Evolutionary conservation across 1,140 invertebrate genomes (phyloP), one percentile per base, ranked within the genome.

Genomic region (Whitmania pigra): DNA sequence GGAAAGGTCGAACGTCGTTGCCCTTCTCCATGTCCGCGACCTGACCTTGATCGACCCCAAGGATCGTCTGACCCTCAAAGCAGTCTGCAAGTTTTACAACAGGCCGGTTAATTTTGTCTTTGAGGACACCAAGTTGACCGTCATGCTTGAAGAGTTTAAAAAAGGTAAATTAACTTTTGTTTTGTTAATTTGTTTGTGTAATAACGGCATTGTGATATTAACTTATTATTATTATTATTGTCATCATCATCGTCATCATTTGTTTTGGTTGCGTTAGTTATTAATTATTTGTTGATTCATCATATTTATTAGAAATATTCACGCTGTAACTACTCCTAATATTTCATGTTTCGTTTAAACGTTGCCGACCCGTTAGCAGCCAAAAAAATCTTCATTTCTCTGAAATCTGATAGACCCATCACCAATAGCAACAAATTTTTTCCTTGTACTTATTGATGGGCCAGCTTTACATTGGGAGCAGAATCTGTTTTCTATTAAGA

Each of bases 81-180:
- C 91, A 0, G 84, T 95, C 4, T 92, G 90, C 79, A 89, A 93
- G 81, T 96, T 94, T 83, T 94, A 97, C 82, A 91, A 94, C 81
- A 94, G 95, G 83, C 88, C 89, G 0, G 91, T 91, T 78, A 91
- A 93, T 81, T 94, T 92, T 80, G 89, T 96, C 20, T 94, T 94
- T 79, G 90, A 93, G 78, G 92, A 97, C 79, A 89, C 91, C 66
- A 93, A 91, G 0, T 83, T 97, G 25, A 91, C 95, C 77, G 86
- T 92, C 55, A 92, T 97, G 87, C 89, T 97, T 77, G 91, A 91
- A 80, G 92, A 94, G 80, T 97, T 97, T 77, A 95, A 94, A 83
- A 92, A 91, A 83, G 89, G 89, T 87, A n/a, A 54, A 6, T 70
- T 70, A 4, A 5, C 0, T 17, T 15, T 74, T 17, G 60, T 53